Percentiles rank a stretch among this genome's conserved stretches.
phyloP scores from a whole-genome alignment of 2,113 vertebrate genomes.

The Noctilio leporinus region DNA sequence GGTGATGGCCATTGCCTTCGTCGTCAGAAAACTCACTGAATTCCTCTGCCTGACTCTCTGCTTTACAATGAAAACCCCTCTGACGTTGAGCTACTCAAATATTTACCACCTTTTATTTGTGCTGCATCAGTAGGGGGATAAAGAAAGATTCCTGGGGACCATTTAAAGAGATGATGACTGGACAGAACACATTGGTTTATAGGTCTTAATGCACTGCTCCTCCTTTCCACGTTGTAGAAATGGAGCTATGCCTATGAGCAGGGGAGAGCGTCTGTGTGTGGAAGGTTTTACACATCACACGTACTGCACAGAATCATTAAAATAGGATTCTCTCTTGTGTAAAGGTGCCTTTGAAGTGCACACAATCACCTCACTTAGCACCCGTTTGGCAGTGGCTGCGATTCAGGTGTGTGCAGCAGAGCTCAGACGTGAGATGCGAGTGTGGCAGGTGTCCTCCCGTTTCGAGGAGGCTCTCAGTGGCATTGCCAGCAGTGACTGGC shows the following conservation, averaged over 20 bases:
- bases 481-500: background rate
- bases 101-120: background rate
- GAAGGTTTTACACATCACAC: background rate
- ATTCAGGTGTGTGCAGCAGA: background rate
- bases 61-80: background rate
- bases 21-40: background rate
- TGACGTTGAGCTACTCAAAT: background rate
- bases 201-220: background rate
- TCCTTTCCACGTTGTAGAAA: background rate
- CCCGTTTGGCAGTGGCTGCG: background rate
- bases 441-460: background rate
- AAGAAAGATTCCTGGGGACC: background rate
- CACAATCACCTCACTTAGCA: too few species aligned
- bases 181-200: background rate
- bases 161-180: background rate
- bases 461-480: background rate
- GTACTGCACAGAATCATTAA: background rate
- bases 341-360: background rate
- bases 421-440: background rate
- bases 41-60: background rate
- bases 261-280: too few species aligned
- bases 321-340: background rate
- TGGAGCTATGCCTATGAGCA: background rate
- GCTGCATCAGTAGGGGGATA: background rate
- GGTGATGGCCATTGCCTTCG: accelerated